Evolutionary conservation across 2,797 vertebrate species (phyloP), one percentile per base, ranked within the genome.

Genomic region (Phalanger gymnotis): DNA sequence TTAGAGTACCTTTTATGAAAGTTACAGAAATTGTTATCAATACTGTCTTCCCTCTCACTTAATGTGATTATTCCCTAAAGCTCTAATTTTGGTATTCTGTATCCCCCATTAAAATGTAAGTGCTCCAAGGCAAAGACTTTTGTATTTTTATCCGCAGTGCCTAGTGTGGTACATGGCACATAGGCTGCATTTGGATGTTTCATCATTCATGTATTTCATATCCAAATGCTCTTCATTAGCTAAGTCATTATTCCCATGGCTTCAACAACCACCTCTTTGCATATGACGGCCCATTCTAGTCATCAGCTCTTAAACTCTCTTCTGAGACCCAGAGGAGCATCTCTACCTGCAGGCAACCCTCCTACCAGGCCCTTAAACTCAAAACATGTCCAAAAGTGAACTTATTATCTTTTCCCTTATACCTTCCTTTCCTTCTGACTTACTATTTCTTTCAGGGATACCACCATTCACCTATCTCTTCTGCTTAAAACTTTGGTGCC

Each of bases 11-110:
- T 66, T 25, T 90, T 28, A 30, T 52, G 61, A 53, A 91, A 73
- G 22, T 54, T 92, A 47, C 40, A 91, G 58, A 90, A 91, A 94
- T 27, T 40, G 7, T 53, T 96, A 57, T 97, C 89, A 81, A 81
- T 81, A 47, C 13, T 19, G 4, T 73, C 5, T 81, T 47, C n/a
- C n/a, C 66, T 40, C n/a, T 25, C 40, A 81, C 40, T 47, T 81
- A 81, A 27, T 47, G 30, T 11, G 40, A 47, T 81, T 81, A 81
- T 81, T 81, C 40, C 73, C 40, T 40, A 81, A 27, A 47, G 22
- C 73, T 81, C 73, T 81, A 47, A 81, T 81, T 81, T 47, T 81
- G 4, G 2, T 12, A 73, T 40, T 73, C n/a, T 73, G 66, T 22
- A 22, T 73, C n/a, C n/a, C 19, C 66, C 6, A 22, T 40, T 40